phyloP scores from a whole-genome alignment of 92 coral and sea anemone species.

The Actinernus sp. region DNA sequence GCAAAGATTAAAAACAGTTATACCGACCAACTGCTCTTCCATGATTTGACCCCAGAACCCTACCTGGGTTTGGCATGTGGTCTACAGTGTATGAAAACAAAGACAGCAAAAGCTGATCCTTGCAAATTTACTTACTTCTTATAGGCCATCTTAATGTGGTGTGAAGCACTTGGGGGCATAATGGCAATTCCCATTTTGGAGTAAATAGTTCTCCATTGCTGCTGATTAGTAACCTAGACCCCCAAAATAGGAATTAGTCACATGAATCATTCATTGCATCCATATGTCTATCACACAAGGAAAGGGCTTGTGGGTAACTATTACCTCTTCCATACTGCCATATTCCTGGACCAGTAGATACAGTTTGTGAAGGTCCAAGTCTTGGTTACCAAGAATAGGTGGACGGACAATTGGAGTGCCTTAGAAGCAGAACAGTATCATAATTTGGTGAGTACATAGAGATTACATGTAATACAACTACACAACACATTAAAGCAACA shows the following conservation, averaged over 20 bases:
- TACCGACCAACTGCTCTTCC: too few relatives aligned
- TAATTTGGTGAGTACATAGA: too few relatives aligned
- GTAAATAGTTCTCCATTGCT: constrained; percentile 87
- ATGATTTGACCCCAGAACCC: too few relatives aligned
- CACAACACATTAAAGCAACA: too few relatives aligned
- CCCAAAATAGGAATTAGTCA: too few relatives aligned
- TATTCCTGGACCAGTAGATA: constrained; percentile 81
- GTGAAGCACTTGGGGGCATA: constrained; percentile 95
- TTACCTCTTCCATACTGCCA: constrained; percentile 99
- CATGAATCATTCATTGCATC: too few relatives aligned
- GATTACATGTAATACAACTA: too few relatives aligned
- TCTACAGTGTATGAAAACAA: too few relatives aligned
- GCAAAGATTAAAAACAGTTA: too few relatives aligned
- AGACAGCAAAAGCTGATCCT: too few relatives aligned
- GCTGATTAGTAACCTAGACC: constrained; percentile 32
- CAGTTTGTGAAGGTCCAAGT: constrained; percentile 88
- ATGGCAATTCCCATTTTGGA: constrained; percentile 93
- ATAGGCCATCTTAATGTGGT: constrained; percentile 97
- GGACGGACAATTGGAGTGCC: constrained; percentile 93
- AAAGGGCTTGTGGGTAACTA: constrained; percentile 1
- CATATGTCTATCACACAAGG: background rate
- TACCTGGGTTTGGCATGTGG: too few relatives aligned
- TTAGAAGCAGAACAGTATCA: too few relatives aligned
- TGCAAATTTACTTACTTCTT: constrained; percentile 81
- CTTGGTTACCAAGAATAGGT: constrained; percentile 96